Conservation (phyloP, 2,113 vertebrate genomes). For the Rhinichthys klamathensis region DNA sequence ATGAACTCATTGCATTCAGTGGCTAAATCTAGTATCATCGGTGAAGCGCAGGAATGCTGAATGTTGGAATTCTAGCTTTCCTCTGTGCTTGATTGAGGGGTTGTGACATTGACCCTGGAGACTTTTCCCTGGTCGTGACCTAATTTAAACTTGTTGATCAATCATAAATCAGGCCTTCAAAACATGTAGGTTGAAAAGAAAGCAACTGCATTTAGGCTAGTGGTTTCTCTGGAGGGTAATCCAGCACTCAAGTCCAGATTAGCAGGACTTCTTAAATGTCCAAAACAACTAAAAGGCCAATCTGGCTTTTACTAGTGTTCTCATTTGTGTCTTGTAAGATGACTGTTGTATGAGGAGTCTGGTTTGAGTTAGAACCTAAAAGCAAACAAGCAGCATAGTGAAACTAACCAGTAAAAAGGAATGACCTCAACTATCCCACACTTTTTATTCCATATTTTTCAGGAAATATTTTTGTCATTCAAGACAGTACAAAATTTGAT, state of each 20-base stretch:
- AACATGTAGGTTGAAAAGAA: neutral
- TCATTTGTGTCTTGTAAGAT: neutral
- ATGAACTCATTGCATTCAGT: neutral
- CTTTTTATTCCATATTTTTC: too few species aligned
- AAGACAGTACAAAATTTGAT: neutral
- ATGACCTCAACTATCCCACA: neutral
- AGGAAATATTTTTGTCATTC: too few species aligned
- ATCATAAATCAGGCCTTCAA: conserved; percentile 13
- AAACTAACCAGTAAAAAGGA: neutral
- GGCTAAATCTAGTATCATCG: neutral
- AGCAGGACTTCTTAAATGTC: conserved; percentile 3
- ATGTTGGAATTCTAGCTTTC: neutral
- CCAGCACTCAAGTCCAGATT: neutral
- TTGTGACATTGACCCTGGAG: neutral
- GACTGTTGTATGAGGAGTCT: neutral
- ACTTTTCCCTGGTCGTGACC: neutral
- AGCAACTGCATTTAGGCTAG: neutral
- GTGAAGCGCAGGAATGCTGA: neutral
- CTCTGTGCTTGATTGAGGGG: neutral
- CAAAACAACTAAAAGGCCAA: neutral
- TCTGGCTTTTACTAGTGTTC: neutral
- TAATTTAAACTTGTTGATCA: conserved; percentile 5
- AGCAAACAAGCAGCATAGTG: neutral
- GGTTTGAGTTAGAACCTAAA: too few species aligned
- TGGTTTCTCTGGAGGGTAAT: neutral